phyloP scores from a whole-genome alignment of 1,140 invertebrate genomes.

The Nebria ingens region DNA sequence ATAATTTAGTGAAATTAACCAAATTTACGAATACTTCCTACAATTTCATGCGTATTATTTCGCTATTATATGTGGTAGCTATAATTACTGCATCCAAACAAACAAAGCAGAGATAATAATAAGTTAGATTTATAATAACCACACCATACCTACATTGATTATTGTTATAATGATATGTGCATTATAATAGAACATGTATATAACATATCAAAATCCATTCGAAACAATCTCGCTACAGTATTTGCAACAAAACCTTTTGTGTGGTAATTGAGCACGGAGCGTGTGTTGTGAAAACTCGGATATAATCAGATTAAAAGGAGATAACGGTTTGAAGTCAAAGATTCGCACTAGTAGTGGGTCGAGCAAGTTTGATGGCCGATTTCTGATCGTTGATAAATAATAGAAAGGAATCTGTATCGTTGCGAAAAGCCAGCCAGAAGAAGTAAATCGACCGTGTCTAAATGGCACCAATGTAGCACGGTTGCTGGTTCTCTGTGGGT shows the following conservation, averaged over 20 bases:
- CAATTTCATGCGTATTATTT: too few species aligned
- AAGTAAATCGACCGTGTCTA: conserved; percentile 14
- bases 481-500: too few species aligned
- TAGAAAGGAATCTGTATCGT: not conserved
- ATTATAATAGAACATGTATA: too few species aligned
- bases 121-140: not conserved
- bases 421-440: not conserved
- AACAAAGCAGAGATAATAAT: conserved; percentile 5
- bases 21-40: too few species aligned
- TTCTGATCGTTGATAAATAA: not conserved
- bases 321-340: not conserved
- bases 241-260: conserved; percentile 9
- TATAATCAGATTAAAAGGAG: not conserved
- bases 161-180: too few species aligned
- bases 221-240: not conserved
- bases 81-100: conserved; percentile 1
- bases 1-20: too few species aligned
- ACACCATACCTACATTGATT: too few species aligned
- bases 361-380: not conserved
- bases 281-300: not conserved
- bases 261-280: not conserved
- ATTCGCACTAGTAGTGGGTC: not conserved
- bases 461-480: conserved; percentile 11
- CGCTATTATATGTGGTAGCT: too few species aligned
- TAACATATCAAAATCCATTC: not conserved